Base-by-base conservation (phyloP, 2,888 invertebrate genomes). In the Taphrorychus bicolor region DNA sequence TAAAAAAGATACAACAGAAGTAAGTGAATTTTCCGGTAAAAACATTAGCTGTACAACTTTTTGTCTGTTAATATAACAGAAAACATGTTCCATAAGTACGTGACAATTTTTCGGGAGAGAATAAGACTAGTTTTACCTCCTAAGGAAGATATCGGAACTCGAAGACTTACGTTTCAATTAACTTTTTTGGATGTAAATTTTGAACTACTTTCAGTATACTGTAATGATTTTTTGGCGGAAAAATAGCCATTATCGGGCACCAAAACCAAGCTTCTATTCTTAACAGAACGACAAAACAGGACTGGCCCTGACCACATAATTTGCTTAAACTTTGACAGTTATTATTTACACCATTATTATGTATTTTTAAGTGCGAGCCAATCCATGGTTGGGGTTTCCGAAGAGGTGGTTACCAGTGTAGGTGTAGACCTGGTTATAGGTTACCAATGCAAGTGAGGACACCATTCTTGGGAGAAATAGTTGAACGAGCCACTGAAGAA, bases 361-460 rank as follows among this genome's bases (percentile, higher is more conserved):
- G n/a, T n/a, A n/a, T n/a, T 0, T 3, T 63, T 67, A 58, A 95
- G 92, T 98, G 98, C 82, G 98, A 98, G 82, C 98, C 98, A 0
- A 82, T 98, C 56, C 91, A 96, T 80, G 98, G 98, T 2, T 98
- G 94, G 92, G 98, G 98, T 45, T 97, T 94, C 82, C 87, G 97
- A 59, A 87, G 98, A 77, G 98, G 98, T 57, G 97, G 96, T 5
- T 98, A 97, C 83, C 95, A 96, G 79, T 97, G 96, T 79, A 88
- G 95, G 71, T 98, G 98, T 82, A 87, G 88, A 76, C 97, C 98
- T 0, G 94, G 96, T 0, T 92, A 84, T 82, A 87, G 98, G 59
- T 85, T 96, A 74, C 98, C 98, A 0, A 89, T 90, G 75, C 88
- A 92, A 65, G 94, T 95, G 23, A 87, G 97, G 59, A 87, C 95